Base-by-base conservation (phyloP, 2,888 invertebrate species). In the Spisula subtruncata region DNA sequence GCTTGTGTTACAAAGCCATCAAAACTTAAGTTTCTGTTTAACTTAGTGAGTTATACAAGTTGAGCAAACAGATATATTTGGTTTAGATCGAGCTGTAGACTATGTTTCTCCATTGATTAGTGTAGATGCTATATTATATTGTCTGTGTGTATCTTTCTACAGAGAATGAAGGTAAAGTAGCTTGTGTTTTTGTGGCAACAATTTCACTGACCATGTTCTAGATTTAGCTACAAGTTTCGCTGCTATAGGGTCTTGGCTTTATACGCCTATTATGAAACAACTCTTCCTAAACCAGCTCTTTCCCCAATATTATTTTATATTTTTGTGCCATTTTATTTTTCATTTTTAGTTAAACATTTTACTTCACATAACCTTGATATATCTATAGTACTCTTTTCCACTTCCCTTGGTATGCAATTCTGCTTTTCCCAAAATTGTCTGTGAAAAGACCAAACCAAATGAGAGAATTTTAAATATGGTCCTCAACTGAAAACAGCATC, bases 121-220 rank as follows among this genome's bases (percentile, higher is more conserved):
- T 51, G 25, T 81, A 81, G 54, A n/a, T 32, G 81, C 81, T 81
- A 81, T 51, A 51, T 29, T 81, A 51, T 81, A 81, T 81, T 29
- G 16, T 71, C 41, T 51, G n/a, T 81, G 54, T 85, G 75, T 85
- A 32, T 85, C 87, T 86, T 79, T 89, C 60, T 35, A 91, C 91
- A 91, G 91, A 83, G 91, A 46, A 91, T 91, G 91, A 91, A 91
- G 91, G 91, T 91, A 91, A 90, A 20, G 85, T 87, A 90, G 32
- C 60, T 6, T 80, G 56, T 56, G 35, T 85, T 80, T 51, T 79
- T 85, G 80, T 60, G 32, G 71, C 75, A 71, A 35, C 29, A 16
- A 35, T 32, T n/a, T 75, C 75, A 75, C 75, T 75, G 75, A 75
- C 75, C 35, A 16, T 66, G 60, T 35, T 18, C 14, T 75, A 35